These are phyloP conservation scores for Gnathonemus longibarbis DNA, from an alignment of 2,113 vertebrate species.

Conservation along the genomic window DNA sequence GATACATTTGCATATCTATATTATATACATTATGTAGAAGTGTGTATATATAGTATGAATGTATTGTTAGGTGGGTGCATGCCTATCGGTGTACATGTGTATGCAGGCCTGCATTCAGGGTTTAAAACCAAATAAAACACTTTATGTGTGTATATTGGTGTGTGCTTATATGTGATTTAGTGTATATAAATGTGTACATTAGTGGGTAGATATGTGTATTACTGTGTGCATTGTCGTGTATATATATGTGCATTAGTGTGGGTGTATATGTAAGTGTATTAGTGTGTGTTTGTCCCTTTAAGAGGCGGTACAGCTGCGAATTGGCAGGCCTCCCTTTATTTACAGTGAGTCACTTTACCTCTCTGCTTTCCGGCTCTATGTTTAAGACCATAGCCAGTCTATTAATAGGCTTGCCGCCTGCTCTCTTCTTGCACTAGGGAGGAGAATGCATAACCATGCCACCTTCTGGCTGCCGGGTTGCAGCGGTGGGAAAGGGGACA, in stretches of 20 bases:
- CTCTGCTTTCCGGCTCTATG: slow-evolving; percentile 24
- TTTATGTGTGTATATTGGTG: not conserved
- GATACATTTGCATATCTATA: not conserved
- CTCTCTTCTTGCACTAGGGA: slow-evolving; percentile 46
- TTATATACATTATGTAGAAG: not conserved
- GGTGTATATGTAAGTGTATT: slow-evolving; percentile 5
- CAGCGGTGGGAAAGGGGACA: slow-evolving; percentile 37
- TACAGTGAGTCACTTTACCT: slow-evolving; percentile 41
- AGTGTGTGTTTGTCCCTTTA: slow-evolving; percentile 25
- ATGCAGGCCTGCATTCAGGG: not conserved
- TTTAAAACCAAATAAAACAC: not conserved
- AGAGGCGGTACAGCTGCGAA: slow-evolving; percentile 11
- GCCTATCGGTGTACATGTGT: not conserved
- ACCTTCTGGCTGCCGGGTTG: slow-evolving; percentile 72
- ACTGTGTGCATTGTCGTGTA: not conserved
- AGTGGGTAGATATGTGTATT: not conserved
- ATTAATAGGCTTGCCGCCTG: slow-evolving; percentile 59
- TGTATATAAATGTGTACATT: not conserved
- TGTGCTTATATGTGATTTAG: not conserved
- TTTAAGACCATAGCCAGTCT: slow-evolving; percentile 49
- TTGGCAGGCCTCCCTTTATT: slow-evolving; percentile 41
- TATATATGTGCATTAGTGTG: not conserved
- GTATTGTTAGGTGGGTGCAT: not conserved
- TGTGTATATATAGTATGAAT: not conserved
- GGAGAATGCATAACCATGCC: slow-evolving; percentile 71